Evolutionary conservation across 92 coral and sea anemone species (phyloP).

Genomic region (Diadumene lineata): DNA sequence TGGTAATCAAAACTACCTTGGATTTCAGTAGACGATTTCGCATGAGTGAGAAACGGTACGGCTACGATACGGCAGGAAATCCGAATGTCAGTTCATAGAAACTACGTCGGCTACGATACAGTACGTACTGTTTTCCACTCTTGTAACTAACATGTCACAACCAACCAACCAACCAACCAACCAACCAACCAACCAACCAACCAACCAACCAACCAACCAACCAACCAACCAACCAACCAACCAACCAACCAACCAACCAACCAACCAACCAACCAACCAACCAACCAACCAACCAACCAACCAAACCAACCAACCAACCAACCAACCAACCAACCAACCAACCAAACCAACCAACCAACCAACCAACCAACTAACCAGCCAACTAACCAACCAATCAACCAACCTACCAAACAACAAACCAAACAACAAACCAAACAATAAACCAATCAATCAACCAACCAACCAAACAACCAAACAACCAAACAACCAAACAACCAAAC

Average conservation of each 20-base stretch:
- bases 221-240: background rate
- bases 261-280: background rate
- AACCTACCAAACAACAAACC: background rate
- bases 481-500: background rate
- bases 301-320: background rate
- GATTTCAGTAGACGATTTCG: no score
- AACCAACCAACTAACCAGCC: background rate
- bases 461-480: background rate
- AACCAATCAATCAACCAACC: background rate
- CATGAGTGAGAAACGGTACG: no score
- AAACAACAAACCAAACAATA: background rate
- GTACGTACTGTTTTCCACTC: no score
- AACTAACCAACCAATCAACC: background rate
- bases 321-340: background rate
- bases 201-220: background rate
- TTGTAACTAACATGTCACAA: no score
- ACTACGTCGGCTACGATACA: no score
- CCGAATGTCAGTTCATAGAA: no score
- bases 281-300: background rate
- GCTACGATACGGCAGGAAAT: no score
- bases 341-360: background rate
- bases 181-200: background rate
- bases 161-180: background rate
- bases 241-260: background rate
- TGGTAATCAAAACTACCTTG: no score